phyloP scores from a whole-genome alignment of 2,113 vertebrate species.

The Plecturocebus donacophilus region DNA sequence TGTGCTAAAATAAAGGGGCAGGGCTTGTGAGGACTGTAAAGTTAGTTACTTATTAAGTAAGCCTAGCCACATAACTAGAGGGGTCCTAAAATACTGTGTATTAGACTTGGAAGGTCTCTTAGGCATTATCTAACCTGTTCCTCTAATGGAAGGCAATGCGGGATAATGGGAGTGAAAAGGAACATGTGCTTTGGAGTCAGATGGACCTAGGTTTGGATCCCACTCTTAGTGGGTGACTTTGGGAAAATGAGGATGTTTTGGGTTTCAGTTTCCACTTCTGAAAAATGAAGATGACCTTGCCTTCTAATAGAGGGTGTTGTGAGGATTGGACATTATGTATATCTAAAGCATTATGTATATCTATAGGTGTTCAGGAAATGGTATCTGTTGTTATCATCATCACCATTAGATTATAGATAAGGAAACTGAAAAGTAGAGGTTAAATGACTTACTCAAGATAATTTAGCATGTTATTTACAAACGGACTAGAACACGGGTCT shows the following conservation, averaged over 20 bases:
- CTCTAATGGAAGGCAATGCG: not conserved
- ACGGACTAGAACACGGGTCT: not conserved
- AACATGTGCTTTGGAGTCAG: not conserved
- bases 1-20: not conserved
- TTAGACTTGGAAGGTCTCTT: not conserved
- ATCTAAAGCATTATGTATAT: not conserved
- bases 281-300: not conserved
- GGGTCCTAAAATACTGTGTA: not conserved
- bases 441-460: not conserved
- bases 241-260: not conserved
- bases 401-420: not conserved
- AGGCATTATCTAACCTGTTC: not conserved
- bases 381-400: not conserved
- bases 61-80: not conserved
- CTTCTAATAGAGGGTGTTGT: not conserved
- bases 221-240: not conserved
- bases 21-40: not conserved
- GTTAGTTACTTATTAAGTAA: not conserved
- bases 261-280: not conserved
- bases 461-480: conserved; percentile 3
- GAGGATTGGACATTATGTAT: not conserved
- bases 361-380: not conserved
- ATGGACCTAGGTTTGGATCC: not conserved
- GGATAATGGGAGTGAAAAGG: not conserved
- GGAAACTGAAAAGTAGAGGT: not conserved